Evolutionary conservation across 2,797 vertebrate species (phyloP).

Genomic region (Crocidura indochinensis): DNA sequence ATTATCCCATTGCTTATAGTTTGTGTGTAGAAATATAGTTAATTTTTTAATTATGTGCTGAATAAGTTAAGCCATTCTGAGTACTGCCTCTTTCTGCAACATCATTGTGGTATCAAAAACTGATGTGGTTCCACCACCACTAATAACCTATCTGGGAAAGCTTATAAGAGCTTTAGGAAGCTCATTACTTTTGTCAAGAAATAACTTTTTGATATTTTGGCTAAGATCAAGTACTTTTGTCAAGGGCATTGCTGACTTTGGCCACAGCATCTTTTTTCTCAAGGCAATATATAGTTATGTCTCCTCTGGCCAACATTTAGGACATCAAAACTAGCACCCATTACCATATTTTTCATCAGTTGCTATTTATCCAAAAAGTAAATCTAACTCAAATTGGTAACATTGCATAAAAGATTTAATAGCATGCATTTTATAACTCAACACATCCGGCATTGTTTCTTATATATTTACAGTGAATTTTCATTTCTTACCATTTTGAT

Average conservation of each 20-base stretch:
- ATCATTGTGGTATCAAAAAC: neutral
- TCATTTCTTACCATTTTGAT: slow-evolving; percentile 23
- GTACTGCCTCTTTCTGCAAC: neutral
- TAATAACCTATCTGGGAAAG: neutral
- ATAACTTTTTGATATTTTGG: too few relatives aligned
- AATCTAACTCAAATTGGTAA: neutral
- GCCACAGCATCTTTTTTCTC: neutral
- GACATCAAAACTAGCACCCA: slow-evolving; percentile 38
- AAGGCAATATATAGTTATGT: neutral
- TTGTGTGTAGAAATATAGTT: slow-evolving; percentile 5
- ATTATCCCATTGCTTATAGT: neutral
- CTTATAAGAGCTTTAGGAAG: neutral
- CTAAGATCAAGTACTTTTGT: slow-evolving; percentile 21
- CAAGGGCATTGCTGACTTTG: slow-evolving; percentile 6
- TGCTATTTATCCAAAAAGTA: slow-evolving; percentile 38
- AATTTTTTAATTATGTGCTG: neutral
- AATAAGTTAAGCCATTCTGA: neutral
- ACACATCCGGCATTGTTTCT: neutral
- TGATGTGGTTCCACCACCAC: neutral
- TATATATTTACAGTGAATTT: neutral
- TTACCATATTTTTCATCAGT: neutral
- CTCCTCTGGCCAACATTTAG: slow-evolving; percentile 53
- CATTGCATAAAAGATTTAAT: neutral
- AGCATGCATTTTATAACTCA: neutral
- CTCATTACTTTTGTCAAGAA: slow-evolving; percentile 17